A percentile compares a stretch with the other conserved stretches of the same genome.
Evolutionary conservation across 2,797 vertebrate genomes (phyloP).

Genomic region (Cossypha caffra): DNA sequence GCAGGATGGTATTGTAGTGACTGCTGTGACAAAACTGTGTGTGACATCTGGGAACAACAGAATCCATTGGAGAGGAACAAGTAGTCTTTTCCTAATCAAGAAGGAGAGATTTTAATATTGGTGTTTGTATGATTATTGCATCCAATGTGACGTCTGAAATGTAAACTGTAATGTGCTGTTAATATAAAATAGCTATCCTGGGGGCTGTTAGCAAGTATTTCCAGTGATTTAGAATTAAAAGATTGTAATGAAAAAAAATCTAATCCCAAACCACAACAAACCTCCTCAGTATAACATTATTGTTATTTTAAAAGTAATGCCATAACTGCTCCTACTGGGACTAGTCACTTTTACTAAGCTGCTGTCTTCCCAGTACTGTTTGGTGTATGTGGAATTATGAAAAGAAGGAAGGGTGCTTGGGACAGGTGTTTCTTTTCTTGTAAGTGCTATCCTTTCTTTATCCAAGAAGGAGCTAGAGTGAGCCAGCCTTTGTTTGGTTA

Average conservation of each 20-base stretch:
- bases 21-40: not conserved
- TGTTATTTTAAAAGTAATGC: not conserved
- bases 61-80: not conserved
- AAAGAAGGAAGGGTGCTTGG: not conserved
- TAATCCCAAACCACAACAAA: not conserved
- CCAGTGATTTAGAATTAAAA: constrained; percentile 10
- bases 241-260: not conserved
- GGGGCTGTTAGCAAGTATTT: constrained; percentile 22
- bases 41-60: not conserved
- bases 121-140: constrained; percentile 19
- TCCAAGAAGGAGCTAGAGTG: not conserved
- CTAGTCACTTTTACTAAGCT: not conserved
- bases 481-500: constrained; percentile 7
- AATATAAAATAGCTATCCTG: constrained; percentile 2
- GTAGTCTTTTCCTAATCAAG: not conserved
- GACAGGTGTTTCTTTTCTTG: constrained; percentile 40
- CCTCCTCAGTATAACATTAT: not conserved
- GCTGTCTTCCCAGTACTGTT: not conserved
- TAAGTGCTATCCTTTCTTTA: not conserved
- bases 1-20: not conserved
- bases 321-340: not conserved
- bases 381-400: not conserved
- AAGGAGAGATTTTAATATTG: constrained; percentile 3
- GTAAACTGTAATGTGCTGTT: constrained; percentile 4
- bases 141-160: constrained; percentile 15